These are phyloP conservation scores for Caenorhabditis elegans DNA, from an alignment of 1,140 invertebrate genomes.

Conservation along the genomic window DNA sequence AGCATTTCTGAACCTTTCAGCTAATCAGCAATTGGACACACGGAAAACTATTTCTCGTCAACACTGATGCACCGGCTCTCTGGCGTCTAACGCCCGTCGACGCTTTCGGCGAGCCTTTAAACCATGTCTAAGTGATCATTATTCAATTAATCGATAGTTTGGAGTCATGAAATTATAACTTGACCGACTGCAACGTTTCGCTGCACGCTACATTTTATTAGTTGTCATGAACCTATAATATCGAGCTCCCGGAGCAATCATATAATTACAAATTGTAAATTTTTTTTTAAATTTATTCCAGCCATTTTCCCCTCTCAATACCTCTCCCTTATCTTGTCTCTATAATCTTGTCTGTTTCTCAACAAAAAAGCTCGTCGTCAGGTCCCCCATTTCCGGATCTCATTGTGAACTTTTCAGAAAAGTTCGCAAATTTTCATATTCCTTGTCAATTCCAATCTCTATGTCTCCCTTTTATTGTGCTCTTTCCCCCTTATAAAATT, in stretches of 20 bases:
- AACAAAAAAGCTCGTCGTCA: constrained; percentile 1
- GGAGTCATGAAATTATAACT: too few species aligned
- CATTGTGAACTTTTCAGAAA: background rate
- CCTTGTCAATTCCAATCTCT: background rate
- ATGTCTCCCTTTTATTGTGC: background rate
- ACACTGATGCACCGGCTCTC: background rate
- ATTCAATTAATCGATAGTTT: background rate
- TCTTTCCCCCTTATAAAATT: constrained; percentile 9
- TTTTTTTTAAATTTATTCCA: background rate
- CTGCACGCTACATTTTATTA: too few species aligned
- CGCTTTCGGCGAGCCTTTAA: background rate
- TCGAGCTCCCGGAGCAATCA: background rate
- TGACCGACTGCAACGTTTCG: too few species aligned
- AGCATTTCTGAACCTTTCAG: too few species aligned
- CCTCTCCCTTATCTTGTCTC: background rate
- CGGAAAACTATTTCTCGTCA: constrained; percentile 10
- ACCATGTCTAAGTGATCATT: background rate
- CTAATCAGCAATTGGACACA: constrained; percentile 3
- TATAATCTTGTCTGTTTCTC: constrained; percentile 2
- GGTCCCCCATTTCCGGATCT: background rate
- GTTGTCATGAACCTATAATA: too few species aligned
- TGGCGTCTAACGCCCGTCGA: constrained; percentile 29
- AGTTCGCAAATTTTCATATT: background rate
- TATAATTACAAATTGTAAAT: too few species aligned
- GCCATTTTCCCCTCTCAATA: too few species aligned